phyloP scores from a whole-genome alignment of 2,888 invertebrate genomes.

The Dione vanillae region DNA sequence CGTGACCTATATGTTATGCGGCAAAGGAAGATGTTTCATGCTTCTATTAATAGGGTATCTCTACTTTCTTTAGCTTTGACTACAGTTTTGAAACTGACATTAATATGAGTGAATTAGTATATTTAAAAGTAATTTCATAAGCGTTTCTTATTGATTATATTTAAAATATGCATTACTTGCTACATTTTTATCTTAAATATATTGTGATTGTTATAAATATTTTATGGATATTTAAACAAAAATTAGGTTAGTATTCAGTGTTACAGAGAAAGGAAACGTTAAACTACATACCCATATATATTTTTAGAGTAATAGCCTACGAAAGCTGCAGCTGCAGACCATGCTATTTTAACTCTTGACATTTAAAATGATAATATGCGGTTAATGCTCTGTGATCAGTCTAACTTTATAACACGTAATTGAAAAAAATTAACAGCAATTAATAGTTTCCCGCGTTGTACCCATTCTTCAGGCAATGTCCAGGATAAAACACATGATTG shows the following conservation, averaged over 20 bases:
- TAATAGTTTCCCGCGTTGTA: constrained; percentile 1
- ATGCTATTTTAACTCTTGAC: constrained; percentile 30
- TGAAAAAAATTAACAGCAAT: constrained; percentile 15
- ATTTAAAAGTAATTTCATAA: background rate
- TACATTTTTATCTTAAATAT: background rate
- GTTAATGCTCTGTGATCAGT: constrained; percentile 18
- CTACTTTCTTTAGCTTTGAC: constrained; percentile 41
- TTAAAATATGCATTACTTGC: background rate
- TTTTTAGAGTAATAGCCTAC: constrained; percentile 30
- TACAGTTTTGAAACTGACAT: too few relatives aligned
- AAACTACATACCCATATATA: constrained; percentile 3
- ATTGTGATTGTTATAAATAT: background rate
- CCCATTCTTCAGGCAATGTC: background rate
- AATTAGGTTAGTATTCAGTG: constrained; percentile 4
- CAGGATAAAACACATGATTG: background rate
- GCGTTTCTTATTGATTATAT: constrained; percentile 4
- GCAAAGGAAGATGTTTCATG: constrained; percentile 49
- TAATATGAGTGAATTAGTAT: background rate
- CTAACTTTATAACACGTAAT: background rate
- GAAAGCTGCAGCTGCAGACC: constrained; percentile 32
- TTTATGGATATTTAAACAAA: background rate
- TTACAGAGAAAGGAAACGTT: constrained; percentile 19
- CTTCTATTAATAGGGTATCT: constrained; percentile 53
- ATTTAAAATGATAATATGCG: constrained; percentile 22
- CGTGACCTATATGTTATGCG: constrained; percentile 67